Base-by-base conservation (phyloP, 2,888 invertebrate genomes). In the Heteromurus nitidus region DNA sequence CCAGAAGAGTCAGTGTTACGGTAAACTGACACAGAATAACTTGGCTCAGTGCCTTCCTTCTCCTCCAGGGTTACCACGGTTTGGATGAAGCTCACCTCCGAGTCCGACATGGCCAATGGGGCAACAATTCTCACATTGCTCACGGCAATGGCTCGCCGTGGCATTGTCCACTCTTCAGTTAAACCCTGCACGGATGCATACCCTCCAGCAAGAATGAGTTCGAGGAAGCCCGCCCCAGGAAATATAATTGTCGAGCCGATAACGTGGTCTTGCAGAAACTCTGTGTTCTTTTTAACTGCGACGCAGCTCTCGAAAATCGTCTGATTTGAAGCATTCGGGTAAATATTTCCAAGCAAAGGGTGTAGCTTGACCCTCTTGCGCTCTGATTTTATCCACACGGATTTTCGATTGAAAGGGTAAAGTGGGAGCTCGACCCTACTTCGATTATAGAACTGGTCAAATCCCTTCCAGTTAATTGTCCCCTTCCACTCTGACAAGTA, bases 181-280 rank as follows among this genome's bases (percentile, higher is more conserved):
- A 79, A 64, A 9, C 76, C 68, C 24, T 76, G 80, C 0, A 60
- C 53, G 0, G 72, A 47, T 5, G 72, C 55, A 22, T 81, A 58
- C 11, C 77, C 83, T 1, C 62, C 83, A 0, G 53, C 76, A 2
- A 79, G 13, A 7, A 58, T 50, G 76, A 83, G 74, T 62, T 77
- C 77, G 16, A 77, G n/a, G 24, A 77, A 62, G 1, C 28, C 77
- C 1, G 77, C 77, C 1, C 69, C 77, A 1, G 77, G 77, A 31
- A 64, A 80, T 18, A 83, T 53, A 2, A 80, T 24, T n/a, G 47
- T 55, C 31, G 28, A 36, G 13, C 83, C 83, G 5, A 83, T 62
- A 0, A 30, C 73, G 44, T 83, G 83, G 47, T 83, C 83, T 22
- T 55, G 62, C 47, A 81, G 22, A 26, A 26, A 83, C 0, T 28